Conservation (phyloP, 1,140 invertebrate genomes). For the Linepithema humile region DNA sequence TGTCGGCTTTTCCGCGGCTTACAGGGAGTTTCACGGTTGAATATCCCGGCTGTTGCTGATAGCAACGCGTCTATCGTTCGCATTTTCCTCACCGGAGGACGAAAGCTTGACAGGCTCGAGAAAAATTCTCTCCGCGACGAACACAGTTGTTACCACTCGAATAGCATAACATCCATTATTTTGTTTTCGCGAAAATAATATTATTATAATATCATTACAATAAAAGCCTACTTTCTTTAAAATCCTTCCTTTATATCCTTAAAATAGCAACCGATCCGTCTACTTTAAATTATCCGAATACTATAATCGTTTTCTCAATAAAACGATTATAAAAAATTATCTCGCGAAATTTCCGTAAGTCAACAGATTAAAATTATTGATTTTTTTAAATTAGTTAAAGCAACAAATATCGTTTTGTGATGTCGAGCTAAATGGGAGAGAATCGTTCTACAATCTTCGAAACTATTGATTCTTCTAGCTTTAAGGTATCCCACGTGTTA, state of each 20-base stretch:
- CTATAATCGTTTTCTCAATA: not conserved
- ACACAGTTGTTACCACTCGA: not conserved
- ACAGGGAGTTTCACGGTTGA: conserved; percentile 35
- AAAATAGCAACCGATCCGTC: not conserved
- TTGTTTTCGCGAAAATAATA: conserved; percentile 2
- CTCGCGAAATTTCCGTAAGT: not conserved
- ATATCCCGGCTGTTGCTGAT: conserved; percentile 34
- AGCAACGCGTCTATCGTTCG: conserved; percentile 29
- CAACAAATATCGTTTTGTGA: not conserved
- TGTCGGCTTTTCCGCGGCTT: conserved; percentile 44
- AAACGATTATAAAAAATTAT: not conserved
- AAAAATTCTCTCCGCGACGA: not conserved
- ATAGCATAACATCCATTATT: conserved; percentile 1
- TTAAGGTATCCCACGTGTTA: not conserved
- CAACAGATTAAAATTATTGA: not conserved
- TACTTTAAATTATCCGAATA: not conserved
- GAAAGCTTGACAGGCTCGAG: not conserved
- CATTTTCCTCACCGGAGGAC: conserved; percentile 11
- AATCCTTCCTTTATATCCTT: not conserved
- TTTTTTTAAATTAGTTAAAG: not conserved
- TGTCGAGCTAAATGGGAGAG: not conserved
- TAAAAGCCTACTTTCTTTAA: not conserved
- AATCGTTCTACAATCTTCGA: not conserved
- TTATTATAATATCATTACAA: not conserved
- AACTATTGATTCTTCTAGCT: not conserved